Evolutionary conservation across 2,888 invertebrate species (phyloP), one percentile per base, ranked within the genome.

Genomic region (Nesidiocoris tenuis): DNA sequence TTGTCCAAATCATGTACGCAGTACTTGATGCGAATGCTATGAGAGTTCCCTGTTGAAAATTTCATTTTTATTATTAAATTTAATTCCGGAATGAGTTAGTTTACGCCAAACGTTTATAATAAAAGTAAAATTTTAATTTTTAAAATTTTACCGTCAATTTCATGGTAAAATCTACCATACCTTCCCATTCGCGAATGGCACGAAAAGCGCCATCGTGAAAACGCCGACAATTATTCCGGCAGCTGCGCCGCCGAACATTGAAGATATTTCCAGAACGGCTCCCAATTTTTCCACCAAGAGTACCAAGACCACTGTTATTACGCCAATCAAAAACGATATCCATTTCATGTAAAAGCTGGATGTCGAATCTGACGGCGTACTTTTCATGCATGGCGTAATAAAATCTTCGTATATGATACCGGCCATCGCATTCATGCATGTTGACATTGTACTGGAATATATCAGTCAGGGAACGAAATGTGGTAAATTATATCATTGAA

Each of bases 331-430:
- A 0, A 88, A 80, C 55, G 87, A 87, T 0, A 87, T 83, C 77
- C 86, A 84, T 84, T 88, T 89, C 85, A 90, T 86, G 63, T 88
- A 86, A 78, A 84, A 85, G 71, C 88, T 87, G 18, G 88, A 87
- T 0, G 85, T 83, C 25, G 84, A 82, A 80, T 88, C 88, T n/a
- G 83, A 85, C 0, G 85, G 84, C 65, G 83, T 84, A 67, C 84
- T 84, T 1, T 87, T 86, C 81, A 89, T 84, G 79, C 81, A 87
- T 0, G 86, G 86, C 71, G 86, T 85, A 23, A 90, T 85, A 80
- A 89, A 89, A 81, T 90, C 90, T 81, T 90, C 88, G 80, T 89
- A 90, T 22, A 89, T 82, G 0, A 88, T 88, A 9, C 88, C 90
- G 16, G 89, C 85, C 78, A 89, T 83, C 0, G 89, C 88, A 80